Evolutionary conservation across 92 coral and sea anemone genomes (phyloP), one percentile per base, ranked within the genome.

Genomic region (Blastomussa wellsi): DNA sequence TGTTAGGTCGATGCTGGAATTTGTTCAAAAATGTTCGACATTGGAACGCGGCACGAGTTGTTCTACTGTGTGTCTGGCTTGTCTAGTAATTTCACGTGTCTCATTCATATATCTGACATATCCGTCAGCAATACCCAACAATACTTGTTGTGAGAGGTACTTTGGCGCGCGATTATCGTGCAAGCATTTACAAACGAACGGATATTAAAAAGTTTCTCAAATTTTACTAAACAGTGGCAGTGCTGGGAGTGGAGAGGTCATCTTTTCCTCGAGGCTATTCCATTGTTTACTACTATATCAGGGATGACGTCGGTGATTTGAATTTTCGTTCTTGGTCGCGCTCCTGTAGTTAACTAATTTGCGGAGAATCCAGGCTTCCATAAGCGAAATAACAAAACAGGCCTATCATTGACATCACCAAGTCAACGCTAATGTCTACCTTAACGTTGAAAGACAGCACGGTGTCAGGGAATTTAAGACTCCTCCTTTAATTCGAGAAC

Each of bases 241-340:
- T 49, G 53, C 36, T 15, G 0, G n/a, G 17, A 67, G 65, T 15
- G 84, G 37, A 28, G 84, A 44, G 74, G 74, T 80, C 73, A 47
- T 19, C 38, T 1, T 13, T 19, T 37, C 55, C 86, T 71, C 69
- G 52, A 55, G 86, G 86, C 86, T 41, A 49, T 71, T 64, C 35
- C 7, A 71, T 82, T 82, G 86, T 82, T 82, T 71, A 71, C 72
- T 79, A 36, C n/a, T n/a, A n/a, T n/a, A n/a, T 28, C 51, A 14
- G 65, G 71, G 69, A 82, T 71, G 78, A 82, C 78, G 78, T 82
- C 59, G 42, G 52, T 31, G 12, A 37, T 76, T 35, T 69, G 37
- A 32, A 9, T 35, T 51, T 81, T 51, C 32, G 51, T 26, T 37
- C 51, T 38, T 8, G 66, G 86, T 70, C 41, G 33, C 78, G 86